phyloP scores from a whole-genome alignment of 2,888 invertebrate genomes.

The Seladonia tumulorum region DNA sequence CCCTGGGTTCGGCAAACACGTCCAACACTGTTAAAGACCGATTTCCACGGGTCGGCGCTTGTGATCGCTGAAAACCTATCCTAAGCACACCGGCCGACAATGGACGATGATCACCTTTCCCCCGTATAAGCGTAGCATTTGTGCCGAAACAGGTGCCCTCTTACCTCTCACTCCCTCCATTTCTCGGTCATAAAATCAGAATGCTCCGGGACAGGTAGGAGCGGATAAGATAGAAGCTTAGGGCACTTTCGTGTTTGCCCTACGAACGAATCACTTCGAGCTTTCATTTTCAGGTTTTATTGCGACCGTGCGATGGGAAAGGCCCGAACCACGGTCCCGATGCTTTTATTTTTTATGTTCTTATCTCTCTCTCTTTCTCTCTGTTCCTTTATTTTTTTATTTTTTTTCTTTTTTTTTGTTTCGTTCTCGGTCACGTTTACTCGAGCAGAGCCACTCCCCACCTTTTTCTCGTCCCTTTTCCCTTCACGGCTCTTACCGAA shows the following conservation, averaged over 20 bases:
- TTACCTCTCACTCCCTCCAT: constrained; percentile 13
- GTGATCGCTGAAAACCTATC: constrained; percentile 62
- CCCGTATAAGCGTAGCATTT: constrained; percentile 36
- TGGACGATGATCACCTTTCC: constrained; percentile 68
- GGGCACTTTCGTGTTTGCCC: constrained; percentile 68
- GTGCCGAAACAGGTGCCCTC: constrained; percentile 65
- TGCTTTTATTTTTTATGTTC: constrained; percentile 15
- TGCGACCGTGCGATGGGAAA: constrained; percentile 43
- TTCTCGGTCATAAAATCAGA: constrained; percentile 70
- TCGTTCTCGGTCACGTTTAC: constrained; percentile 37
- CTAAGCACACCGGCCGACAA: constrained; percentile 71
- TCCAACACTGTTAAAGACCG: constrained; percentile 31
- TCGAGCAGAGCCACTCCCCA: constrained; percentile 7
- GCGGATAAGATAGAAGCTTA: constrained; percentile 63
- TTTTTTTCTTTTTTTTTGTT: not conserved
- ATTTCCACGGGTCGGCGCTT: constrained; percentile 52
- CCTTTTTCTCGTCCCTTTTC: not conserved
- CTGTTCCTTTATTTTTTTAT: not conserved
- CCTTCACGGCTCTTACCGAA: not conserved
- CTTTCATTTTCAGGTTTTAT: constrained; percentile 68
- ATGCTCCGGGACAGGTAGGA: constrained; percentile 65
- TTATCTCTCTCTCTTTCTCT: not conserved
- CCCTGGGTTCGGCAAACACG: constrained; percentile 21
- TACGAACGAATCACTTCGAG: constrained; percentile 69
- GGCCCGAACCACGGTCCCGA: not conserved